A percentile compares a stretch with the other conserved stretches of the same genome.
Evolutionary conservation across 2,888 invertebrate species (phyloP).

Genomic region (Cantharis rustica): DNA sequence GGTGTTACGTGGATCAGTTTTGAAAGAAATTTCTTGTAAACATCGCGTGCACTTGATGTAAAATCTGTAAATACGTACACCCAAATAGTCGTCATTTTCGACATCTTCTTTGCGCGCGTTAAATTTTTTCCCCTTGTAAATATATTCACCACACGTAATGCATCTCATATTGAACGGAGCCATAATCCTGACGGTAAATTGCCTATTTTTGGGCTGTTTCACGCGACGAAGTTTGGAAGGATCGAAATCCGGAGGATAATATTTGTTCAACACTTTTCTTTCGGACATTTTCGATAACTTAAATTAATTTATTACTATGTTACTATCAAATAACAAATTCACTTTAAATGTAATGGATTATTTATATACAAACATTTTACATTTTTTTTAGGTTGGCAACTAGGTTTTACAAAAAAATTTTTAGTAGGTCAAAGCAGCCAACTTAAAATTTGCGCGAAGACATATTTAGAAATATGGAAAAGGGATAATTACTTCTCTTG

Average conservation of each 20-base stretch:
- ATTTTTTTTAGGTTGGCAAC: too few species aligned
- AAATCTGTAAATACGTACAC: conserved; percentile 88
- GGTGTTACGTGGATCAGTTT: conserved; percentile 95
- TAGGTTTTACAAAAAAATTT: too few species aligned
- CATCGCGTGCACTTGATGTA: conserved; percentile 81
- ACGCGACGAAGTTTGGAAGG: conserved; percentile 94
- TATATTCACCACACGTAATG: conserved; percentile 18
- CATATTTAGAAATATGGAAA: too few species aligned
- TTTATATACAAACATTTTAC: neutral
- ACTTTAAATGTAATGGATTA: neutral
- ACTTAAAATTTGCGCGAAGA: too few species aligned
- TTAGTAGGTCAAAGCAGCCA: too few species aligned
- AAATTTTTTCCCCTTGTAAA: too few species aligned
- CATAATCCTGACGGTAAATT: conserved; percentile 96
- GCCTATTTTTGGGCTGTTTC: conserved; percentile 92
- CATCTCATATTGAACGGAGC: conserved; percentile 99
- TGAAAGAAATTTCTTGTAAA: conserved; percentile 98
- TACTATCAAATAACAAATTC: neutral
- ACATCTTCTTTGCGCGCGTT: conserved; percentile 84
- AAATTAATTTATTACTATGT: neutral
- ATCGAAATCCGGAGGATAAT: conserved; percentile 99
- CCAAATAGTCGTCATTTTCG: conserved; percentile 95
- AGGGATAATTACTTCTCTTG: too few species aligned
- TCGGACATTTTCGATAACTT: conserved; percentile 71
- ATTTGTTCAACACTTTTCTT: conserved; percentile 95